These are phyloP conservation scores for Ctenicera cuprea DNA, from an alignment of 2,888 invertebrate species.

Conservation along the genomic window DNA sequence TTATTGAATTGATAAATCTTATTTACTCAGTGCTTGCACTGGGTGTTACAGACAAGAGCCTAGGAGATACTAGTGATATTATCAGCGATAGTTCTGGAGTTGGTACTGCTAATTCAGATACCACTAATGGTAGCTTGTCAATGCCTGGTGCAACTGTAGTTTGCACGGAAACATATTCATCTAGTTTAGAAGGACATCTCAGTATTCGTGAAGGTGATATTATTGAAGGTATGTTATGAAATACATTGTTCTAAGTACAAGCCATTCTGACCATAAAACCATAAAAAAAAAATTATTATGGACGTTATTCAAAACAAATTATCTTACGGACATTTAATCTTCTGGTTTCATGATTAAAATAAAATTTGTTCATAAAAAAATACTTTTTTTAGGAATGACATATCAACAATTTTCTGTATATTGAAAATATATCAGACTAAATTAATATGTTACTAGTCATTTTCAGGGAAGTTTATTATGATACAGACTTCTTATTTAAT, in stretches of 20 bases:
- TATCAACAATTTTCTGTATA: too few species aligned
- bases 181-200: constrained; percentile 84
- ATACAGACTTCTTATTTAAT: too few species aligned
- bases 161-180: constrained; percentile 88
- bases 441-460: too few species aligned
- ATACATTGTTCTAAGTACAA: neutral
- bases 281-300: too few species aligned
- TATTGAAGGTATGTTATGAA: constrained; percentile 83
- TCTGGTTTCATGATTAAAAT: too few species aligned
- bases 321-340: too few species aligned
- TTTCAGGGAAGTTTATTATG: too few species aligned
- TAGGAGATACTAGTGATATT: constrained; percentile 92
- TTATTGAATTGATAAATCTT: constrained; percentile 49
- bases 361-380: too few species aligned
- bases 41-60: constrained; percentile 87
- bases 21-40: constrained; percentile 70
- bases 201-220: constrained; percentile 92
- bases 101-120: constrained; percentile 92
- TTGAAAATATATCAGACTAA: too few species aligned
- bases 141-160: constrained; percentile 90
- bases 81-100: constrained; percentile 95
- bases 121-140: constrained; percentile 84
- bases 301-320: too few species aligned
- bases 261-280: too few species aligned
- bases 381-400: too few species aligned